Percentiles rank a stretch among this genome's conserved stretches.
Conservation (phyloP, 2,888 invertebrate genomes). For the Dicyrtoma fusca region DNA sequence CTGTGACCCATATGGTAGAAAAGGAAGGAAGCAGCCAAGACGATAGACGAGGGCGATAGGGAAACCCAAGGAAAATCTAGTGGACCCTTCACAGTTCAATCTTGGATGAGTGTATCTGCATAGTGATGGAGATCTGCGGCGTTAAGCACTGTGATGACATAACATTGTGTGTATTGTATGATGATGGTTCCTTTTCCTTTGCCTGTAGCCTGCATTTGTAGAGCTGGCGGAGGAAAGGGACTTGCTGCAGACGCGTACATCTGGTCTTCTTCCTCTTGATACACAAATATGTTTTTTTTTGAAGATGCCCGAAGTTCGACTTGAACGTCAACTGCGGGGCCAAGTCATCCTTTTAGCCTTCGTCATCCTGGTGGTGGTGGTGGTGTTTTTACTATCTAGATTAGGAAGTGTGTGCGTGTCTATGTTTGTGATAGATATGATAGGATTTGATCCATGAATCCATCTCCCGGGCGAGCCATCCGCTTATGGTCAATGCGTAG, state of each 20-base stretch:
- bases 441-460: slow-evolving; percentile 22
- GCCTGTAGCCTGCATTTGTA: background rate
- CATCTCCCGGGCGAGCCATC: slow-evolving; percentile 27
- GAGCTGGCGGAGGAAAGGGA: background rate
- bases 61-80: background rate
- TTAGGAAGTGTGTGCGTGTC: slow-evolving; percentile 15
- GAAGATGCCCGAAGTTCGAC: slow-evolving; percentile 17
- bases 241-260: slow-evolving; percentile 16
- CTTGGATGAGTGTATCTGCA: no score
- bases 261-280: slow-evolving; percentile 24
- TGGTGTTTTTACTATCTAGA: slow-evolving; percentile 1
- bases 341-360: slow-evolving; percentile 11
- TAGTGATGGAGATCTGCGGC: no score
- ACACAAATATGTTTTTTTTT: slow-evolving; percentile 3
- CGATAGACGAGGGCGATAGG: background rate
- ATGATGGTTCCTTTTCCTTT: no score
- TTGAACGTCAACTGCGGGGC: background rate
- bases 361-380: background rate
- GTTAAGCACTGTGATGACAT: no score
- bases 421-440: slow-evolving; percentile 30
- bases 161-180: no score
- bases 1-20: slow-evolving; percentile 28
- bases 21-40: background rate
- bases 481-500: slow-evolving; percentile 20
- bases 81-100: no score